These are phyloP conservation scores for Ammodytes dubius DNA, from an alignment of 2,113 vertebrate genomes.

Conservation along the genomic window DNA sequence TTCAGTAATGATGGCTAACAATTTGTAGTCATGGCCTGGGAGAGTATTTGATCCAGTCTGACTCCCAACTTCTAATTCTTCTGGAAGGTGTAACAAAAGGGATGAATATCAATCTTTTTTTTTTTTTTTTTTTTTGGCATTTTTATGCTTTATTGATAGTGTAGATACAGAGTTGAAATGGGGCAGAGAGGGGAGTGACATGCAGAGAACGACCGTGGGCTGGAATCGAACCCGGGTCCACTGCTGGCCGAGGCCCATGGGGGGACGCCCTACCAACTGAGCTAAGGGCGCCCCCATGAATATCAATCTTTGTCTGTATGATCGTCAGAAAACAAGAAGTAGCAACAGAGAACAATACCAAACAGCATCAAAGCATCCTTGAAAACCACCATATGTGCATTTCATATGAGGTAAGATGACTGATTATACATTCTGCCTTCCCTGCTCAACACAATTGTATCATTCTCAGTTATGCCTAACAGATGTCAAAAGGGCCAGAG, in stretches of 20 bases:
- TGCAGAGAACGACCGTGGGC: too few species aligned
- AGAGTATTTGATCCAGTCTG: constrained; percentile 49
- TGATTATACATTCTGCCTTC: constrained; percentile 47
- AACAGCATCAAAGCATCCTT: constrained; percentile 12
- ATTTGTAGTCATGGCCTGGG: constrained; percentile 17
- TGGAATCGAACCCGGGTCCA: too few species aligned
- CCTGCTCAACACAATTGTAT: constrained; percentile 40
- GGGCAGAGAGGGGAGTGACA: too few species aligned
- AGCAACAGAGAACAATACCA: constrained; percentile 1
- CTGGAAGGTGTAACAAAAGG: constrained; percentile 13
- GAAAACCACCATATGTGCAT: not conserved
- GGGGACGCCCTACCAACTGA: too few species aligned
- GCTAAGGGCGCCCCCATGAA: constrained; percentile 5
- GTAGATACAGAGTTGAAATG: too few species aligned
- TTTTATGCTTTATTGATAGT: too few species aligned
- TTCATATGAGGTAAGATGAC: constrained; percentile 32
- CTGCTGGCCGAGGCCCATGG: too few species aligned
- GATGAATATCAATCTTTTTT: constrained; percentile 40
- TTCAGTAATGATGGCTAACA: constrained; percentile 16
- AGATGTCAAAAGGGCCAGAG: not conserved
- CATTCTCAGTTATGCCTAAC: constrained; percentile 9
- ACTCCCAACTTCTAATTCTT: constrained; percentile 35
- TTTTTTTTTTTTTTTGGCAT: too few species aligned
- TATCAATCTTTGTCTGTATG: constrained; percentile 38
- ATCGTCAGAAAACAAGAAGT: constrained; percentile 32